Evolutionary conservation across 1,140 invertebrate species (phyloP).

Genomic region (Maconellicoccus hirsutus): DNA sequence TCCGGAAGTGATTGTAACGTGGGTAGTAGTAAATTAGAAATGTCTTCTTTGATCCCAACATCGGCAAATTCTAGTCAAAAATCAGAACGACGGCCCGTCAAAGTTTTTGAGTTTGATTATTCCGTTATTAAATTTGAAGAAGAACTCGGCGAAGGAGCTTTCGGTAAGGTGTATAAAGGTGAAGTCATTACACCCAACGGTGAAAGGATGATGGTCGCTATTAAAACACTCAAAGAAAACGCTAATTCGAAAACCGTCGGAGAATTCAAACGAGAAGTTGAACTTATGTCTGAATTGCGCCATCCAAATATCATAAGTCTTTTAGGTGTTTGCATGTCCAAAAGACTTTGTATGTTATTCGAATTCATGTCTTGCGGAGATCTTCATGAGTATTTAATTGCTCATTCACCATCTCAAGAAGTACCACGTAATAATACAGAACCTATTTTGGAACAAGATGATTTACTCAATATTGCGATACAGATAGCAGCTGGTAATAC

Average conservation of each 20-base stretch:
- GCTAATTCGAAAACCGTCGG: conserved; percentile 80
- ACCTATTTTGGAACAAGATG: conserved; percentile 52
- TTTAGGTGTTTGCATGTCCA: conserved; percentile 78
- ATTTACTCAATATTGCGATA: conserved; percentile 71
- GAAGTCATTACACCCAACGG: conserved; percentile 56
- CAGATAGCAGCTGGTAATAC: conserved; percentile 73
- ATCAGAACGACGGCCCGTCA: conserved; percentile 29
- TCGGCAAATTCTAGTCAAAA: conserved; percentile 32
- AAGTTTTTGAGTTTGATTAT: conserved; percentile 49
- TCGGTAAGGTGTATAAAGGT: conserved; percentile 91
- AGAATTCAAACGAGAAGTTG: conserved; percentile 73
- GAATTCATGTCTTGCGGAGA: conserved; percentile 93
- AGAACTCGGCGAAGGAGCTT: conserved; percentile 91
- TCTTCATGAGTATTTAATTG: conserved; percentile 85
- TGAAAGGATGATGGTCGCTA: conserved; percentile 63
- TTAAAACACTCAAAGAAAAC: conserved; percentile 90
- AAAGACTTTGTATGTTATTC: conserved; percentile 90
- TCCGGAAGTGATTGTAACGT: conserved; percentile 2
- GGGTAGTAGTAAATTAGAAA: conserved; percentile 39
- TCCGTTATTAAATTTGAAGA: conserved; percentile 72
- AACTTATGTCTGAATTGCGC: conserved; percentile 82
- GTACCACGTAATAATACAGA: conserved; percentile 37
- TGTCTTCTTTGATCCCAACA: conserved; percentile 33
- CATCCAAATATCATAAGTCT: conserved; percentile 95
- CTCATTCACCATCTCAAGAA: conserved; percentile 66